Conservation (phyloP, 2,113 vertebrate species). For the Tetraodon nigroviridis region DNA sequence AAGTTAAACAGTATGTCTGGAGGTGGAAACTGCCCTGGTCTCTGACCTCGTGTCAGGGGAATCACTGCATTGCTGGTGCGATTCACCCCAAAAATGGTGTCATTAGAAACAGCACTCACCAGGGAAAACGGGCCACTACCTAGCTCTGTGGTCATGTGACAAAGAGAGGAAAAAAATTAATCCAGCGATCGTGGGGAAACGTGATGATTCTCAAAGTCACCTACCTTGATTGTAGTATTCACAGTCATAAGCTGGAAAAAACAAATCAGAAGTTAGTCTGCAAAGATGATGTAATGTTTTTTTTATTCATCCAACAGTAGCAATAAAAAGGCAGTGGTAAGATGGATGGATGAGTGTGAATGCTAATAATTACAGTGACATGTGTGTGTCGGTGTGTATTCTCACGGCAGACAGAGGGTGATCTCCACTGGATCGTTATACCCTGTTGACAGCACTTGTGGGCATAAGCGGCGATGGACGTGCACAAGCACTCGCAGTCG, state of each 20-base stretch:
- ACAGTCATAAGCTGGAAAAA: conserved; percentile 89
- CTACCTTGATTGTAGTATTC: conserved; percentile 97
- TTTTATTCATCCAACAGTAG: no score
- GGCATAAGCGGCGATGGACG: conserved; percentile 91
- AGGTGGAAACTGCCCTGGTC: conserved; percentile 61
- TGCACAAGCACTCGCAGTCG: conserved; percentile 96
- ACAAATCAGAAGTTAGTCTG: conserved; percentile 6
- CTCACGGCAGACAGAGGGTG: conserved; percentile 87
- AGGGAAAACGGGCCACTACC: conserved; percentile 91
- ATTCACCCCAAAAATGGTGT: conserved; percentile 87
- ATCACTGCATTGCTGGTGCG: conserved; percentile 83
- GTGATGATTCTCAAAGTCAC: conserved; percentile 27
- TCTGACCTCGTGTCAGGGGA: conserved; percentile 75
- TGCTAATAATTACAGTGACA: not conserved
- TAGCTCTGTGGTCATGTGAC: conserved; percentile 73
- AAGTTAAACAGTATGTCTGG: conserved; percentile 84
- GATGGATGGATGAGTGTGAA: not conserved
- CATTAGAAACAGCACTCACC: conserved; percentile 80
- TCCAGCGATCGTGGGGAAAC: conserved; percentile 1
- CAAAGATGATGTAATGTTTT: not conserved
- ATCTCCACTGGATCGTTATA: conserved; percentile 84
- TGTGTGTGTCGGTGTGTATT: conserved; percentile 34
- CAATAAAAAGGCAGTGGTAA: not conserved
- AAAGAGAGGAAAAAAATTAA: conserved; percentile 10
- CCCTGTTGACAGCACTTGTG: conserved; percentile 96